Percentiles rank a stretch among this genome's conserved stretches.
Evolutionary conservation across 2,113 vertebrate species (phyloP).

Genomic region (Nothoprocta perdicaria): DNA sequence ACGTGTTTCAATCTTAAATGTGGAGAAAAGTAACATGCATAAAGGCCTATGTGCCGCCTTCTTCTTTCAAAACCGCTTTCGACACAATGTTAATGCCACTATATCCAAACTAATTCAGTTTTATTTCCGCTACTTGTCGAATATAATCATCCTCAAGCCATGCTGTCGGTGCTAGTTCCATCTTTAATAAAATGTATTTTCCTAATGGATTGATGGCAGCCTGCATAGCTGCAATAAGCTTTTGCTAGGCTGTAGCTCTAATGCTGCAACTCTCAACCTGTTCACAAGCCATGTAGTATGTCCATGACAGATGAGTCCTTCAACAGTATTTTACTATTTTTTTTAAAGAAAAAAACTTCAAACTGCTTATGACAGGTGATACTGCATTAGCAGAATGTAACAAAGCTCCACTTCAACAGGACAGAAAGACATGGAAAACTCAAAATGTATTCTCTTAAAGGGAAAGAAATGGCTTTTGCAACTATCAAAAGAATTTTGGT

Average conservation of each 20-base stretch:
- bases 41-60: fast-evolving
- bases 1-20: neutral
- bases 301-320: neutral
- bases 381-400: neutral
- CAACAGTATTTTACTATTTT: neutral
- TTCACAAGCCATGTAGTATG: neutral
- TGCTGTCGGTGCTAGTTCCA: fast-evolving
- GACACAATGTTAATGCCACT: neutral
- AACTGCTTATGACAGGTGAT: neutral
- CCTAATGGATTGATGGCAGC: neutral
- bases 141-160: fast-evolving
- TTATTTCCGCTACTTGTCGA: neutral
- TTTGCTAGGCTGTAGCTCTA: neutral
- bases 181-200: neutral
- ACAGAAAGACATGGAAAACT: neutral
- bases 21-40: neutral
- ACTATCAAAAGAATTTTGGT: neutral
- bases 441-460: neutral
- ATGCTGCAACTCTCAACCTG: neutral
- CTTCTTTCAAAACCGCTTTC: neutral
- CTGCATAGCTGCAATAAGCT: neutral
- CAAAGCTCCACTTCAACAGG: neutral
- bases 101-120: neutral
- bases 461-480: neutral
- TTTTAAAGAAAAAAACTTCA: neutral